Percentiles rank a stretch among this genome's conserved stretches.
phyloP scores from a whole-genome alignment of 2,113 vertebrate genomes.

The Triplophysa tibetana region DNA sequence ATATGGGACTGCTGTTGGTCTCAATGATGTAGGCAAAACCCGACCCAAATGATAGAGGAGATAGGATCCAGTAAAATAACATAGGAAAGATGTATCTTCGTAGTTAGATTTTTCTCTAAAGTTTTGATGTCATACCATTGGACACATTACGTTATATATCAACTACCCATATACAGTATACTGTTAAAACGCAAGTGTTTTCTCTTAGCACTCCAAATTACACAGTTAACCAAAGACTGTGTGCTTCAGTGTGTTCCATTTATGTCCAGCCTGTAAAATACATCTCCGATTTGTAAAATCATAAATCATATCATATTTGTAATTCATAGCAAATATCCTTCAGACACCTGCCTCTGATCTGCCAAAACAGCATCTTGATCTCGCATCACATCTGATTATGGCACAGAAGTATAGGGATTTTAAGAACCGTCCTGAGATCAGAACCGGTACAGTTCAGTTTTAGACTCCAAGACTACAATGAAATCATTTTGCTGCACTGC shows the following conservation, averaged over 20 bases:
- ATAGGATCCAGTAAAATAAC: too few species aligned
- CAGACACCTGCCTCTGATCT: not conserved
- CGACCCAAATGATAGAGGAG: too few species aligned
- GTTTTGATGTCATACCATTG: too few species aligned
- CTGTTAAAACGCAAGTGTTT: too few species aligned
- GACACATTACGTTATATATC: too few species aligned
- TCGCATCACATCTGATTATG: not conserved
- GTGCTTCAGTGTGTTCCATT: not conserved
- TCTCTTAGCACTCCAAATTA: not conserved
- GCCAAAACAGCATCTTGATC: not conserved
- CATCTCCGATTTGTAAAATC: not conserved
- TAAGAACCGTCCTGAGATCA: conserved; percentile 2
- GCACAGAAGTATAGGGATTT: not conserved
- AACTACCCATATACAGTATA: too few species aligned
- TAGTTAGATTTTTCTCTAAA: too few species aligned
- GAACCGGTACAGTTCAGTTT: not conserved
- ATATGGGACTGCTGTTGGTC: too few species aligned
- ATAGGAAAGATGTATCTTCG: too few species aligned
- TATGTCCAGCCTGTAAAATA: not conserved
- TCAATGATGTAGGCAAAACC: too few species aligned
- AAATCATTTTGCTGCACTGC: conserved; percentile 2
- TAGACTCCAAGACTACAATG: not conserved
- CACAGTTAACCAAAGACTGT: not conserved
- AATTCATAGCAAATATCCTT: not conserved
- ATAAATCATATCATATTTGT: not conserved